phyloP scores from a whole-genome alignment of 2,797 vertebrate species.

The Eremophila alpestris region DNA sequence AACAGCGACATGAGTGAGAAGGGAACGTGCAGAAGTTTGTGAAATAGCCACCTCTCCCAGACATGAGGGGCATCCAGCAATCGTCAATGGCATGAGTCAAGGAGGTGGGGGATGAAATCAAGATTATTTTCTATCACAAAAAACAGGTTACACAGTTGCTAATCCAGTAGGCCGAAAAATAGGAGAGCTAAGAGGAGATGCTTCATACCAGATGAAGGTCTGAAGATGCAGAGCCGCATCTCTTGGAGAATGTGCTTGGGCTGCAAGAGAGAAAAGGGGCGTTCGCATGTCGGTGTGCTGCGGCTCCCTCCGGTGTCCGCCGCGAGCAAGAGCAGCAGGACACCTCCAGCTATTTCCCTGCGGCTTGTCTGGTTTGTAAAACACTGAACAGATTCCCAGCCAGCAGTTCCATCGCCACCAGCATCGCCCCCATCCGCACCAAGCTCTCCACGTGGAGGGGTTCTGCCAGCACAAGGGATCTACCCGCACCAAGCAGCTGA shows the following conservation, averaged over 20 bases:
- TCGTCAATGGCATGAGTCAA: not conserved
- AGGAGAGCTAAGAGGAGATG: not conserved
- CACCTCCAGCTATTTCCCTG: not conserved
- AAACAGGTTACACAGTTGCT: not conserved
- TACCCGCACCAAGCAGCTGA: not conserved
- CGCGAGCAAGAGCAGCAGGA: not conserved
- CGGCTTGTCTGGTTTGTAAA: accelerated
- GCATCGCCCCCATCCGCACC: accelerated
- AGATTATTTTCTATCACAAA: not conserved
- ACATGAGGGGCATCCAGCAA: not conserved
- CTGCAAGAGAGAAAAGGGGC: not conserved
- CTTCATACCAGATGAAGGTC: not conserved
- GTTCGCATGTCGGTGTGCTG: not conserved
- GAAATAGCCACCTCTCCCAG: not conserved
- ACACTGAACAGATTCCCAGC: not conserved
- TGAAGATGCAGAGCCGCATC: not conserved
- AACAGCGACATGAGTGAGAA: not conserved
- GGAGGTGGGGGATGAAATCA: not conserved
- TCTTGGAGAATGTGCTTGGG: not conserved
- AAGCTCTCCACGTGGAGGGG: not conserved
- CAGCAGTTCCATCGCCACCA: not conserved
- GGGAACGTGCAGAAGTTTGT: not conserved
- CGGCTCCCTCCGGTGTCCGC: slow-evolving; percentile 50
- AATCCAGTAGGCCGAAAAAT: not conserved
- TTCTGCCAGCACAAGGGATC: not conserved